Base-by-base conservation (phyloP, 2,113 vertebrate species). In the Callipepla californica region DNA sequence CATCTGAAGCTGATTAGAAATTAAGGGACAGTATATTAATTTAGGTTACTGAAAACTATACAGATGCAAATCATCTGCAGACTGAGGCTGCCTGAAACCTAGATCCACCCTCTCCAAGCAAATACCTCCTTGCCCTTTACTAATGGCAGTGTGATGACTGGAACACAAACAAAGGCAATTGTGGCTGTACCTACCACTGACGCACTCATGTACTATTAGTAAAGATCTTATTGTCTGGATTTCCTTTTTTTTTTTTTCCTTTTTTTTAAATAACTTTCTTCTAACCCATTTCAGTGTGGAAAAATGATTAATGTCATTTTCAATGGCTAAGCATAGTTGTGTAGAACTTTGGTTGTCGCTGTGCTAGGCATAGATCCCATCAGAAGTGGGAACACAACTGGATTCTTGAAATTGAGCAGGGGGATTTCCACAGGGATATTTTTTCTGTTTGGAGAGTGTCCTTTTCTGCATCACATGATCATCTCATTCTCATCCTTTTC, bases 81-180 rank as follows among this genome's bases (percentile, higher is more conserved):
- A 11, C 0, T 0, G 3, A 0, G 3, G 11, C 12, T 38, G 63
- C 36, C 42, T 50, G 25, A 7, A 85, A 62, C 13, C 22, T 58
- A 61, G 32, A 65, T 34, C 32, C 22, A 47, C 15, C 2, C 4
- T 87, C 23, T 80, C 9, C 51, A 74, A 48, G 13, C 18, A 9
- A 4, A 13, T 32, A 48, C 30, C 13, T 9, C 75, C 40, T 65
- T 87, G 20, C 4, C 50, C n/a, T 13, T 85, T 78, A 44, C 15
- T 34, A 30, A 55, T 42, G 25, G 14, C 18, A 36, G 4, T n/a
- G 34, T 53, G 40, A 16, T 62, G 47, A 36, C 11, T 55, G 18
- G 7, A 32, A 58, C 21, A 63, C 3, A 32, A 9, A 80, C 12
- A 13, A 77, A 45, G 7, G 12, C 26, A 45, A 21, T 7, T 21